phyloP scores from a whole-genome alignment of 2,113 vertebrate genomes.

The Panurus biarmicus region DNA sequence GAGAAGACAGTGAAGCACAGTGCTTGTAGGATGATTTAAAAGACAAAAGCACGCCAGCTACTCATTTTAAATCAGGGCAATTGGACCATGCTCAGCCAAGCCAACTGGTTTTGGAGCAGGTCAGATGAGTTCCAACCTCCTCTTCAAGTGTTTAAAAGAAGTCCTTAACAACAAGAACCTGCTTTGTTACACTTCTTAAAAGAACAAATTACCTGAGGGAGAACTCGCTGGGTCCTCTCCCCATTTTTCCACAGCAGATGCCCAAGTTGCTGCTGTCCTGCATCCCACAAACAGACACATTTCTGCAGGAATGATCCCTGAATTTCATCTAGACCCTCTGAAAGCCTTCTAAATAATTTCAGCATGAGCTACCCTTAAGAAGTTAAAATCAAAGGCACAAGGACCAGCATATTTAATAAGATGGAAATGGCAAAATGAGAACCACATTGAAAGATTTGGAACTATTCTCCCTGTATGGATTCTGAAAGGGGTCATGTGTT shows the following conservation, averaged over 20 bases:
- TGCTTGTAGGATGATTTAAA: not conserved
- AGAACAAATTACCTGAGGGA: not conserved
- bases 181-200: not conserved
- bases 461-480: not conserved
- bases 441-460: not conserved
- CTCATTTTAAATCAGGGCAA: not conserved
- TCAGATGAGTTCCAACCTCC: not conserved
- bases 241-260: not conserved
- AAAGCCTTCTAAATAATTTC: conserved; percentile 36
- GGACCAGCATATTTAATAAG: not conserved
- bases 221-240: not conserved
- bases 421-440: conserved; percentile 20
- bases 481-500: not conserved
- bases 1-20: not conserved
- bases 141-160: not conserved
- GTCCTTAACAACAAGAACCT: not conserved
- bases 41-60: not conserved
- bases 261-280: not conserved
- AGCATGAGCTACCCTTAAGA: not conserved
- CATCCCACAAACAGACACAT: not conserved
- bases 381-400: conserved; percentile 20
- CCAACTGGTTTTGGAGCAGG: not conserved
- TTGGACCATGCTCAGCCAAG: not conserved
- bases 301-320: not conserved
- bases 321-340: not conserved